Conservation (phyloP, 2,888 invertebrate genomes). For the Eudemis profundana region DNA sequence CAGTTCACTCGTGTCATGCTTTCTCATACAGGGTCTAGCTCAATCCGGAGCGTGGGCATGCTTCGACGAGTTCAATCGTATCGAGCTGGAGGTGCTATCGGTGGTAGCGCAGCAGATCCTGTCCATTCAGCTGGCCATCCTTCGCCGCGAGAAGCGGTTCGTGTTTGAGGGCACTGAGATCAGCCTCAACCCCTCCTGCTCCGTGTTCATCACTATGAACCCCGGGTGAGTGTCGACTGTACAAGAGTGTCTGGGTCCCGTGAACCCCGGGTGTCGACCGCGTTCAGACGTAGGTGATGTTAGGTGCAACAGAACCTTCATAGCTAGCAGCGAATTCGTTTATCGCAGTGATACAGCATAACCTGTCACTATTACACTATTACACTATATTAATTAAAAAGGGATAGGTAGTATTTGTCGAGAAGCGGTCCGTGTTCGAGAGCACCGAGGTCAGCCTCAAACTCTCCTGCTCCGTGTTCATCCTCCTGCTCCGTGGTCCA, state of each 20-base stretch:
- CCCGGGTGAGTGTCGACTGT: constrained; percentile 87
- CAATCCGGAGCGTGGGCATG: constrained; percentile 97
- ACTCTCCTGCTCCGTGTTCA: constrained; percentile 95
- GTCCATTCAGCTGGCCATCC: constrained; percentile 95
- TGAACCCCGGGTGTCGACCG: no score
- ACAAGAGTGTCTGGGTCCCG: no score
- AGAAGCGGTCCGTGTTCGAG: constrained; percentile 94
- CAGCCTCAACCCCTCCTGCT: constrained; percentile 94
- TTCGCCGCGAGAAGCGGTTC: constrained; percentile 91
- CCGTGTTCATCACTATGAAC: constrained; percentile 97
- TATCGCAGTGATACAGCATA: no score
- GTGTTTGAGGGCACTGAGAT: constrained; percentile 96
- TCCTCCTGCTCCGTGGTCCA: constrained; percentile 97
- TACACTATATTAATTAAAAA: no score
- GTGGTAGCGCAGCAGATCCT: constrained; percentile 98
- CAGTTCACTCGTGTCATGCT: no score
- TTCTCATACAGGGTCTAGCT: constrained; percentile 88
- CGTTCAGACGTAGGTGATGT: no score
- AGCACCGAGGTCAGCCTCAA: constrained; percentile 95
- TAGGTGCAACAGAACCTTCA: no score
- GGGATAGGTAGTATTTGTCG: constrained; percentile 50
- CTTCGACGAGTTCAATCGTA: constrained; percentile 98
- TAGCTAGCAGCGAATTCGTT: no score
- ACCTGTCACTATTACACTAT: no score
- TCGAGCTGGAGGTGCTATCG: constrained; percentile 95